These are phyloP conservation scores for Gallinago solitaria DNA, from an alignment of 2,797 vertebrate genomes.

Conservation along the genomic window DNA sequence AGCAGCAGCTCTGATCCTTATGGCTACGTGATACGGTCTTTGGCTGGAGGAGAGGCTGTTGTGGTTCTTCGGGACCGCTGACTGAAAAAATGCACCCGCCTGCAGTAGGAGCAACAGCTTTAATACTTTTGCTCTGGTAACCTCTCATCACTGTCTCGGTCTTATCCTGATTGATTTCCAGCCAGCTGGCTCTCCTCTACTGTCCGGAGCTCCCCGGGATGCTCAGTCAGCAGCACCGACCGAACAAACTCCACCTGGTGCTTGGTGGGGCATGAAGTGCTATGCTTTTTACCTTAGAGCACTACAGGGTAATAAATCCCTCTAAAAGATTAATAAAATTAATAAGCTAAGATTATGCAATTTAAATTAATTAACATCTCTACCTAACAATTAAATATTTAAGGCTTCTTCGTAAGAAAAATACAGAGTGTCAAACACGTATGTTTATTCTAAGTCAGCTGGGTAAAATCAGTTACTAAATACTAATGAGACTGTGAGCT, in stretches of 20 bases:
- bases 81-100: not conserved
- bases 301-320: not conserved
- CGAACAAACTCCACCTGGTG: not conserved
- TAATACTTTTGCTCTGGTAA: not conserved
- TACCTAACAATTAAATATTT: not conserved
- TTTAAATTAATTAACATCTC: not conserved
- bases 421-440: not conserved
- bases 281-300: not conserved
- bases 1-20: not conserved
- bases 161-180: not conserved
- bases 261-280: not conserved
- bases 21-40: not conserved
- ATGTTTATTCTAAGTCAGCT: not conserved
- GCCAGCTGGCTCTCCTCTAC: not conserved
- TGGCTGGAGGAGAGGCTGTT: not conserved
- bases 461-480: not conserved
- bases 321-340: not conserved
- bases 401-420: not conserved
- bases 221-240: not conserved
- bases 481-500: not conserved
- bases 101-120: not conserved
- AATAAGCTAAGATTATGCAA: not conserved
- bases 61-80: not conserved
- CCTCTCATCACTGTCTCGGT: not conserved
- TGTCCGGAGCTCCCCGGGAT: not conserved